Evolutionary conservation across 2,888 invertebrate species (phyloP).

Genomic region (Scaptomyza reducta): DNA sequence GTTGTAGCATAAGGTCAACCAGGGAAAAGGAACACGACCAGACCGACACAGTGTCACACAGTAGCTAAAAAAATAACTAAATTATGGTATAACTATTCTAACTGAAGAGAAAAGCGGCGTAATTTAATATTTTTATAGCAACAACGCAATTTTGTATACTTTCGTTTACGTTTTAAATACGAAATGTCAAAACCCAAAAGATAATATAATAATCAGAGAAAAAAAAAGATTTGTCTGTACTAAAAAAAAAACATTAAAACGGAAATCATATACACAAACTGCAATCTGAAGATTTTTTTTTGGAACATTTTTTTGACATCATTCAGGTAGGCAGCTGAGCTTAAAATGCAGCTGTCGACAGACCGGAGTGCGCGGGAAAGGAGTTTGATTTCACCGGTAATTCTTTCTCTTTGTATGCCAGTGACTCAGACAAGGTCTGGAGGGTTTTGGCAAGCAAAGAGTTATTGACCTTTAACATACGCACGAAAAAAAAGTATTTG

Average conservation of each 20-base stretch:
- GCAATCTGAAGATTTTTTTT: conserved; percentile 21
- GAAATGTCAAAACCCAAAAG: conserved; percentile 27
- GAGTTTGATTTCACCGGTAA: conserved; percentile 1
- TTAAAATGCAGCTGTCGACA: conserved; percentile 24
- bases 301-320: conserved; percentile 10
- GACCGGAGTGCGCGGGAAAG: conserved; percentile 6
- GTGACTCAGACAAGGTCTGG: conserved; percentile 36
- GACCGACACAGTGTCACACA: conserved; percentile 27
- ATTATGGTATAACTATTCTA: conserved; percentile 59
- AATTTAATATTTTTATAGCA: conserved; percentile 71
- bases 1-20: conserved; percentile 43
- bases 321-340: conserved; percentile 20
- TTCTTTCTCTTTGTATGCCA: conserved; percentile 3
- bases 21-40: conserved; percentile 27
- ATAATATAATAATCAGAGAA: conserved; percentile 25
- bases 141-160: conserved; percentile 53
- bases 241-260: conserved; percentile 61
- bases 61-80: conserved; percentile 64
- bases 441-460: conserved; percentile 39
- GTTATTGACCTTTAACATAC: conserved; percentile 70
- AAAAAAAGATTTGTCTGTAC: conserved; percentile 49
- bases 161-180: conserved; percentile 56
- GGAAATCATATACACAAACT: conserved; percentile 57
- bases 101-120: conserved; percentile 49
- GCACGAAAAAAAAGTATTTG: conserved; percentile 7